Base-by-base conservation (phyloP, 2,797 vertebrate genomes). In the Danio jaintianensis region DNA sequence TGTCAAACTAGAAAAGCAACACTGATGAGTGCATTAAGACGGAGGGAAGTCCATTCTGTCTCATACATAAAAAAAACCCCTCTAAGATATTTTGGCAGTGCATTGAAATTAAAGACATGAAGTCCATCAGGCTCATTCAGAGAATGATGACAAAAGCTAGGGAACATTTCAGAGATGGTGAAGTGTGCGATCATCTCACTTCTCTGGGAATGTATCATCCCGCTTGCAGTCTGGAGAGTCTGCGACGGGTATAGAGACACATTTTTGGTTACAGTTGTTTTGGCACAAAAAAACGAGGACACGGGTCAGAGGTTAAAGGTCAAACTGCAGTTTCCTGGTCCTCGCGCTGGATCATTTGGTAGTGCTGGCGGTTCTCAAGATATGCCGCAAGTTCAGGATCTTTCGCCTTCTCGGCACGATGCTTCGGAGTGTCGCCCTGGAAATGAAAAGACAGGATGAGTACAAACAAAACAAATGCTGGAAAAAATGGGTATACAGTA, bases 251-350 rank as follows among this genome's bases (percentile, higher is more conserved):
- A 29, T 47, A 22, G 66, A 8, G 40, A 64, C 77, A 68, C 63
- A 36, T 61, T 63, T 70, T 76, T 80, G 75, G 84, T 83, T 75
- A 70, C 42, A 77, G 73, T 55, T 50, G 48, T 69, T 78, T 82
- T 79, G 83, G 84, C 87, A 86, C 83, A 81, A 82, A 42, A 20
- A 29, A 71, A 73, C 58, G 29, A 78, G 61, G 40, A 18, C 18
- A 63, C 69, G 18, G 48, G 76, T n/a, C 52, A 47, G 43, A 74
- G 66, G 64, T 75, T n/a, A 78, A 12, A 93, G 94, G 67, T 96
- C 94, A 98, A 88, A 99, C 97, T 0, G 97, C 96, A 0, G 97
- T 99, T 89, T 99, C 97, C 89, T 98, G 97, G 90, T 99, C 97
- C 86, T 99, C 97, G 42, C 97, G 92, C 84, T 97, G 97, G 73